A percentile compares a stretch with the other conserved stretches of the same genome.
Evolutionary conservation across 2,797 vertebrate genomes (phyloP).

Genomic region (Fistularia commersonii): DNA sequence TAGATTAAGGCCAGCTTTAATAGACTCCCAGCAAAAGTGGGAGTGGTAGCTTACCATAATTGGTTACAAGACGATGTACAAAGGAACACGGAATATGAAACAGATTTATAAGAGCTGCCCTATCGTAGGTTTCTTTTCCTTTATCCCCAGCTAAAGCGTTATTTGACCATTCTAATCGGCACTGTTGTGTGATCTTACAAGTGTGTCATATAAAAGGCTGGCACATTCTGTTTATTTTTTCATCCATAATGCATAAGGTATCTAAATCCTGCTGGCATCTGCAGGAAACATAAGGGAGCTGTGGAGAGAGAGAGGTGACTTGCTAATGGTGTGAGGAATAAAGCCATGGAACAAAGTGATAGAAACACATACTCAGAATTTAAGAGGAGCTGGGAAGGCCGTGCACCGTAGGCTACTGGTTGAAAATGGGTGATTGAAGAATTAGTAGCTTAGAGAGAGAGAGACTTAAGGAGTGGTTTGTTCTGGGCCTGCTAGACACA

Average conservation of each 20-base stretch:
- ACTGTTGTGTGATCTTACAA: conserved; percentile 67
- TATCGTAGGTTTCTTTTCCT: conserved; percentile 5
- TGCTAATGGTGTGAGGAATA: conserved; percentile 65
- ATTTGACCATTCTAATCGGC: conserved; percentile 69
- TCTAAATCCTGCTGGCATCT: conserved; percentile 69
- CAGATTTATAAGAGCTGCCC: conserved; percentile 46
- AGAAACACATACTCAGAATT: conserved; percentile 65
- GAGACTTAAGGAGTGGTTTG: conserved; percentile 52
- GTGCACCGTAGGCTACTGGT: conserved; percentile 54
- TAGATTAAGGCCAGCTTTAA: conserved; percentile 67
- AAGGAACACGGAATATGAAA: conserved; percentile 41
- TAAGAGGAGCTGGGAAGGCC: conserved; percentile 43
- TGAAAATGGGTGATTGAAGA: conserved; percentile 54
- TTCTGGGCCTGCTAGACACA: conserved; percentile 35
- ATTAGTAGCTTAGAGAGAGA: conserved; percentile 49
- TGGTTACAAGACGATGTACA: conserved; percentile 58
- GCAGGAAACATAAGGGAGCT: conserved; percentile 45
- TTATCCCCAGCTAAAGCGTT: conserved; percentile 45
- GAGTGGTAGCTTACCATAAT: conserved; percentile 64
- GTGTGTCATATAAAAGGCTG: conserved; percentile 71
- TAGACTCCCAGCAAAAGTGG: conserved; percentile 59
- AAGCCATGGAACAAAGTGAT: conserved; percentile 65
- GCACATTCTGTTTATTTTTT: conserved; percentile 63
- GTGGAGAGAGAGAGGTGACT: conserved; percentile 43
- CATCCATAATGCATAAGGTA: conserved; percentile 74